Percentiles rank a stretch among this genome's conserved stretches.
Evolutionary conservation across 2,113 vertebrate species (phyloP).

Genomic region (Oceanites oceanicus): DNA sequence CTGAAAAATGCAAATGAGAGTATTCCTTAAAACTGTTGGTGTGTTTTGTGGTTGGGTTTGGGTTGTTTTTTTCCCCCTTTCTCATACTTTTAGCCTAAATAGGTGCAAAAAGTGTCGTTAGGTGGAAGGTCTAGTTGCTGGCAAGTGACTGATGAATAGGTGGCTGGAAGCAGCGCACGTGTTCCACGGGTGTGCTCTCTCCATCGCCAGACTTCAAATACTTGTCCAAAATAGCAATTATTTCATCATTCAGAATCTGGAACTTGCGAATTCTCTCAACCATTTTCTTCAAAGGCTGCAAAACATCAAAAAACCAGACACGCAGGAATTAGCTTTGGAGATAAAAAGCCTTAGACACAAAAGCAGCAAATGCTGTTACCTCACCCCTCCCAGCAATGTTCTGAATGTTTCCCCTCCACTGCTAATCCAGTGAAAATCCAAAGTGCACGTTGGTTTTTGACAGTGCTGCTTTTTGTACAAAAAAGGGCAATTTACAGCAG

Average conservation of each 20-base stretch:
- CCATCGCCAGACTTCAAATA: conserved; percentile 94
- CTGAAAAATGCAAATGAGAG: conserved; percentile 19
- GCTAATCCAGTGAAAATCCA: not conserved
- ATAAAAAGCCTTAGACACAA: not conserved
- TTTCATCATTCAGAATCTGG: conserved; percentile 94
- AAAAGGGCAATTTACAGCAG: not conserved
- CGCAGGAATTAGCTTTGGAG: not conserved
- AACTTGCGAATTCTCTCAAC: conserved; percentile 97
- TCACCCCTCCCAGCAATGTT: not conserved
- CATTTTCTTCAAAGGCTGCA: conserved; percentile 97
- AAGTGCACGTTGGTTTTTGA: not conserved
- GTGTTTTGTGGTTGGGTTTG: not conserved
- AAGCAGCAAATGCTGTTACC: not conserved
- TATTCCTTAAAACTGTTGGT: not conserved
- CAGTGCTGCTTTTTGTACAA: not conserved
- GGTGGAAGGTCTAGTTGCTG: conserved; percentile 78
- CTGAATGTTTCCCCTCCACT: not conserved
- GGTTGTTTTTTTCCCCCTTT: not conserved
- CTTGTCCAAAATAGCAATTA: conserved; percentile 93
- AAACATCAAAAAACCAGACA: not conserved
- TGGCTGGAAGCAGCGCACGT: conserved; percentile 97
- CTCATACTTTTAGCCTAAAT: not conserved
- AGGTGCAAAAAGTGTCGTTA: not conserved
- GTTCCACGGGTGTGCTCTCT: conserved; percentile 94
- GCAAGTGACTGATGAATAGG: conserved; percentile 98